Base-by-base conservation (phyloP, 2,888 invertebrate species). In the Hypercompe scribonia region DNA sequence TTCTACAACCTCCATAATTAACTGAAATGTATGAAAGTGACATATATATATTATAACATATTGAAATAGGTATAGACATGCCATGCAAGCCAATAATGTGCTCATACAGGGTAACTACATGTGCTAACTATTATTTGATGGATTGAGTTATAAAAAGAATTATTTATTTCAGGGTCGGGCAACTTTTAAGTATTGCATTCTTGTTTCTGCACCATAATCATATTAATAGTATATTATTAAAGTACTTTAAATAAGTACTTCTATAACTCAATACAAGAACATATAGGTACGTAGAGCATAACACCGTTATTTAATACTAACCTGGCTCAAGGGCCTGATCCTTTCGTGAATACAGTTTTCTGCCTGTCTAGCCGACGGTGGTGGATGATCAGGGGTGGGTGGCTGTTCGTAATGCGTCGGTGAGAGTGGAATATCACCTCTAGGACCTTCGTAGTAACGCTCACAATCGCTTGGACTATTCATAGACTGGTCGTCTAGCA, bases 321-420 rank as follows among this genome's bases (percentile, higher is more conserved):
- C 99, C 97, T 98, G 98, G 95, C 98, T 98, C 75, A 98, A 93
- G 33, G 98, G 98, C 87, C 98, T 96, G 88, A 99, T 99, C 93
- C 98, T 97, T 90, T 98, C 98, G 89, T 98, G 98, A 86, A 99
- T 99, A 87, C 98, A 97, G 92, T 97, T 97, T 93, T 98, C 98
- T 0, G 99, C 99, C 84, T 98, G 98, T 86, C 97, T 96, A 7
- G 99, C 98, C 18, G 98, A 97, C 0, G 99, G 99, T 2, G 99
- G 99, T 7, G 99, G 99, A 94, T 99, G 99, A 85, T 99, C 99
- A 0, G 99, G 99, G 21, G 99, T 99, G 18, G 99, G 98, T 21
- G 99, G 99, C 92, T 99, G 99, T 71, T 97, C 97, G 87, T 99
- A 99, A 90, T 98, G 98, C 68, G 98, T 98, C 33, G 99, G 99